Evolutionary conservation across 2,113 vertebrate genomes (phyloP).

Genomic region (Pachypanchax playfairii): DNA sequence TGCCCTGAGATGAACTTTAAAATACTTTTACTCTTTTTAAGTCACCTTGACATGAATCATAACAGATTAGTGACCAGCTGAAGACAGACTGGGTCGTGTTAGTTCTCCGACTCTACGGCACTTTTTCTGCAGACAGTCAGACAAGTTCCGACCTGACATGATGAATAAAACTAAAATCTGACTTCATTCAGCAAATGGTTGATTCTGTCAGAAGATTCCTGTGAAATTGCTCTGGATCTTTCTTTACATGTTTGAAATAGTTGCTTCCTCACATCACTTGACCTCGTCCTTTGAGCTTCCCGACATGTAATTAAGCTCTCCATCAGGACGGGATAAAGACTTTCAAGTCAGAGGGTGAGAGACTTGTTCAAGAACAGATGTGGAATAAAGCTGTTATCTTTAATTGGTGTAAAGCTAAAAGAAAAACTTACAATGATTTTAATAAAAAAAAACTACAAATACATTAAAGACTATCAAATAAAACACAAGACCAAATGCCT

Average conservation of each 20-base stretch:
- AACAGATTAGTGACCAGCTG: neutral
- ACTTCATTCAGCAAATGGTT: conserved; percentile 48
- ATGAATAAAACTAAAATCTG: conserved; percentile 55
- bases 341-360: neutral
- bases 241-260: conserved; percentile 65
- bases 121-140: conserved; percentile 45
- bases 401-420: too few relatives aligned
- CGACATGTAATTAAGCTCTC: conserved; percentile 47
- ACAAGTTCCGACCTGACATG: conserved; percentile 66
- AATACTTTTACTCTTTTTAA: neutral
- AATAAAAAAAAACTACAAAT: too few relatives aligned
- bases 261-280: conserved; percentile 58
- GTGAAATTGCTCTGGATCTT: conserved; percentile 43
- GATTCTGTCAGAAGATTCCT: conserved; percentile 56
- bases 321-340: conserved; percentile 39
- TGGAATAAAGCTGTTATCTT: neutral
- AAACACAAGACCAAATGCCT: too few relatives aligned
- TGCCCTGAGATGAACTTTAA: conserved; percentile 1
- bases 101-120: conserved; percentile 47
- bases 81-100: conserved; percentile 33
- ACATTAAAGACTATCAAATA: neutral
- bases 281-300: conserved; percentile 7
- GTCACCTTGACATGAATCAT: neutral
- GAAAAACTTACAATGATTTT: too few relatives aligned
- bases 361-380: neutral